Percentiles rank a stretch among this genome's conserved stretches.
Evolutionary conservation across 2,888 invertebrate species (phyloP).

Genomic region (Caenorhabditis sp.): DNA sequence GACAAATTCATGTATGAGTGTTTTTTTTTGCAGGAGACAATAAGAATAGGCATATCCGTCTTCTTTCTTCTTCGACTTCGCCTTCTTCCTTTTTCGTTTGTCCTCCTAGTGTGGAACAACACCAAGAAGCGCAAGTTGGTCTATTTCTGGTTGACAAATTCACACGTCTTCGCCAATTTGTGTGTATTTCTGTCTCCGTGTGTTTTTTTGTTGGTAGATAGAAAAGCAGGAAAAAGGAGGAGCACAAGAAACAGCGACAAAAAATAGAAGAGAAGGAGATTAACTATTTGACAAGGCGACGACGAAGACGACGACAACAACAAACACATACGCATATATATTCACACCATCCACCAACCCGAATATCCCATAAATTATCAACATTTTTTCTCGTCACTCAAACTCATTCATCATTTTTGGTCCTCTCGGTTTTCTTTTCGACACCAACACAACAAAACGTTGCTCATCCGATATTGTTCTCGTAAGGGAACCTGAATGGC

Average conservation of each 20-base stretch:
- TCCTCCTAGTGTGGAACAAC: not conserved
- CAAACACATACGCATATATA: not conserved
- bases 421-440: not conserved
- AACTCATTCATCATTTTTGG: not conserved
- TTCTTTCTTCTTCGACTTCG: not conserved
- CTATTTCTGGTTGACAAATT: not conserved
- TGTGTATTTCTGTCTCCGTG: not conserved
- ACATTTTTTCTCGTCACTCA: not conserved
- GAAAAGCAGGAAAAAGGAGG: conserved; percentile 4
- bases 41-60: not conserved
- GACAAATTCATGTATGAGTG: not conserved
- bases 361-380: not conserved
- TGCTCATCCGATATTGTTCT: conserved; percentile 10
- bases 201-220: not conserved
- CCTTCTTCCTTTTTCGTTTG: no score
- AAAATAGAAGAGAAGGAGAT: conserved; percentile 9
- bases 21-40: not conserved
- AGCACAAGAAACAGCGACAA: conserved; percentile 18
- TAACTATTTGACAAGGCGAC: conserved; percentile 1
- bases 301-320: not conserved
- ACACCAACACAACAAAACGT: not conserved
- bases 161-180: not conserved
- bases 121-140: not conserved
- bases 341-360: not conserved
- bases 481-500: conserved; percentile 44